Evolutionary conservation across 2,888 invertebrate species (phyloP), one percentile per base, ranked within the genome.

Genomic region (Petrolisthes cinctipes): DNA sequence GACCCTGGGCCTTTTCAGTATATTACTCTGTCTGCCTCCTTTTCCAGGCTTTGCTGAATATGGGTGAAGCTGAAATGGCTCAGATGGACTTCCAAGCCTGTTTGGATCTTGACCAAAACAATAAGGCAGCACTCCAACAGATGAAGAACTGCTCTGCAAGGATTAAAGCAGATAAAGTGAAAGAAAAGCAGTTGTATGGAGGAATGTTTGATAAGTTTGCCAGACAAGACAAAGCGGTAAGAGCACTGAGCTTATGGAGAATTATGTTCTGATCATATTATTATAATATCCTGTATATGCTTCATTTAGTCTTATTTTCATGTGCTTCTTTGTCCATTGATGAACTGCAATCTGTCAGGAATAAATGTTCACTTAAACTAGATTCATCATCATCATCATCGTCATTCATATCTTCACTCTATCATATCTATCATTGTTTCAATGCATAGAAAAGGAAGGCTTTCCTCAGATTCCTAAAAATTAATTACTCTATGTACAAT

Each of bases 181-280:
- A 95, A 89, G 98, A 98, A 93, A 97, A 96, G 93, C 95, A 96
- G 92, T 94, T 97, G 68, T 99, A 97, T 93, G 96, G 96, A 17
- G 97, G 97, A 93, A 98, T 99, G 97, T 99, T 99, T 93, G 96
- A 97, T 91, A 98, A 97, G 93, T 96, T 98, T 93, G 92, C 93
- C 37, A 92, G 92, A 89, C 89, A 90, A 66, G 92, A 92, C 90
- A 90, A 75, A 86, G 85, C 78, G 85, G 91, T 88, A 90, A 88
- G 88, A 83, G 6, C n/a, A 61, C 23, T 68, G 37, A 37, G 37
- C 2, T 37, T 37, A 37, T 37, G 37, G 37, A 37, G 37, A 37
- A 37, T 37, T 37, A 37, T 37, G 37, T 37, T 37, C 37, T 37
- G 37, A 37, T 37, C 37, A 37, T 37, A 37, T 37, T 37, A 37